Percentiles rank a stretch among this genome's conserved stretches.
These are phyloP conservation scores for Scrobipalpa costella DNA, from an alignment of 2,888 invertebrate species.

Conservation along the genomic window DNA sequence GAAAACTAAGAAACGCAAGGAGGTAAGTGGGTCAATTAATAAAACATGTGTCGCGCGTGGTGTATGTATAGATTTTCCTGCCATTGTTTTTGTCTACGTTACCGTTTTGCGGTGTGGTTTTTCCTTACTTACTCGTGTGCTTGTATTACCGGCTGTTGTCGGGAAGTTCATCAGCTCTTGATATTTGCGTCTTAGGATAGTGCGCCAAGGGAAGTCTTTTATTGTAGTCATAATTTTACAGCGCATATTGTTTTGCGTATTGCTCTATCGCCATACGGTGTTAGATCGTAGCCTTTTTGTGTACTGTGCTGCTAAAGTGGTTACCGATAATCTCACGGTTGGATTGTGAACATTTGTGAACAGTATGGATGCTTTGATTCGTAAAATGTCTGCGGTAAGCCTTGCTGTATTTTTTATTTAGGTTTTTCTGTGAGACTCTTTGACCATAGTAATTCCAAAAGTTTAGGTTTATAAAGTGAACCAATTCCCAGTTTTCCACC, in stretches of 20 bases:
- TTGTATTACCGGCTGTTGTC: slow-evolving; percentile 26
- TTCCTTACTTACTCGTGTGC: slow-evolving; percentile 30
- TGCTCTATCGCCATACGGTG: slow-evolving; percentile 24
- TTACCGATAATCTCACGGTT: not conserved
- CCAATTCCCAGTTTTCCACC: no score
- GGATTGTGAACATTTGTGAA: not conserved
- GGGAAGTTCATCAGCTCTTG: slow-evolving; percentile 30
- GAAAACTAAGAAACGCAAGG: slow-evolving; percentile 76
- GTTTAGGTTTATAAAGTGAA: not conserved
- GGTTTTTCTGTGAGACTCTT: not conserved
- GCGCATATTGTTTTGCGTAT: slow-evolving; percentile 47
- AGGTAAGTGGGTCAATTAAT: slow-evolving; percentile 51
- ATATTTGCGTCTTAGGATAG: slow-evolving; percentile 33
- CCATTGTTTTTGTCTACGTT: slow-evolving; percentile 40
- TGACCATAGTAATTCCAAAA: not conserved
- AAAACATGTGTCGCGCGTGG: not conserved
- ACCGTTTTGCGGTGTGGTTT: slow-evolving; percentile 39
- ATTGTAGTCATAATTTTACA: not conserved
- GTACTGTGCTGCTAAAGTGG: not conserved
- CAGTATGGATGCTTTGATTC: slow-evolving; percentile 4
- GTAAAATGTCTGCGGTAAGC: slow-evolving; percentile 11
- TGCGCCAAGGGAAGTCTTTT: slow-evolving; percentile 34
- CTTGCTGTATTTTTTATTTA: not conserved
- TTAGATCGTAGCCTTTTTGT: slow-evolving; percentile 32
- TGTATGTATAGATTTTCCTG: slow-evolving; percentile 27